phyloP scores from a whole-genome alignment of 2,888 invertebrate species.

The Leptura quadrifasciata region DNA sequence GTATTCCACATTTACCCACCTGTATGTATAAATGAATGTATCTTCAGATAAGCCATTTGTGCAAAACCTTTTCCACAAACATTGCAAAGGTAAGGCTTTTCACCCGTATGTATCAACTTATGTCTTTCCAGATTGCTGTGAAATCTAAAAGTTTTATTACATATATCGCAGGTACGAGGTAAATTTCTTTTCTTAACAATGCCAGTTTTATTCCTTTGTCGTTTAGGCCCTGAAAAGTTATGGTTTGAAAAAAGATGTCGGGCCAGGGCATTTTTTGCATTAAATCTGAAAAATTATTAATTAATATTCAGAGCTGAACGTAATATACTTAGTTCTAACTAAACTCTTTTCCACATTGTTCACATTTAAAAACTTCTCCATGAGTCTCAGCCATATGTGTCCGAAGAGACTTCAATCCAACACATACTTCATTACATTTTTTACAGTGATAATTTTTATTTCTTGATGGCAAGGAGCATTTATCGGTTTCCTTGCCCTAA shows the following conservation, averaged over 20 bases:
- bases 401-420: slow-evolving; percentile 44
- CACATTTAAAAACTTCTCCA: slow-evolving; percentile 49
- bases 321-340: slow-evolving; percentile 20
- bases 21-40: slow-evolving; percentile 66
- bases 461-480: slow-evolving; percentile 1
- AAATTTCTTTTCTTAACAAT: slow-evolving; percentile 57
- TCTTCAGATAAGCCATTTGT: slow-evolving; percentile 55
- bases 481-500: not conserved
- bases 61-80: slow-evolving; percentile 66
- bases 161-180: slow-evolving; percentile 64
- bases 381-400: slow-evolving; percentile 52
- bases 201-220: slow-evolving; percentile 51
- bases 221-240: slow-evolving; percentile 33
- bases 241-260: slow-evolving; percentile 45
- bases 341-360: slow-evolving; percentile 49
- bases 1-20: slow-evolving; percentile 42
- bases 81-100: slow-evolving; percentile 66
- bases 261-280: slow-evolving; percentile 39
- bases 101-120: slow-evolving; percentile 66
- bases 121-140: slow-evolving; percentile 66
- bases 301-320: slow-evolving; percentile 44
- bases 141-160: slow-evolving; percentile 66
- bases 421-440: slow-evolving; percentile 38
- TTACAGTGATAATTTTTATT: slow-evolving; percentile 8
- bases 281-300: slow-evolving; percentile 45